Base-by-base conservation (phyloP, 2,113 vertebrate species). In the Oncorhynchus clarkii region DNA sequence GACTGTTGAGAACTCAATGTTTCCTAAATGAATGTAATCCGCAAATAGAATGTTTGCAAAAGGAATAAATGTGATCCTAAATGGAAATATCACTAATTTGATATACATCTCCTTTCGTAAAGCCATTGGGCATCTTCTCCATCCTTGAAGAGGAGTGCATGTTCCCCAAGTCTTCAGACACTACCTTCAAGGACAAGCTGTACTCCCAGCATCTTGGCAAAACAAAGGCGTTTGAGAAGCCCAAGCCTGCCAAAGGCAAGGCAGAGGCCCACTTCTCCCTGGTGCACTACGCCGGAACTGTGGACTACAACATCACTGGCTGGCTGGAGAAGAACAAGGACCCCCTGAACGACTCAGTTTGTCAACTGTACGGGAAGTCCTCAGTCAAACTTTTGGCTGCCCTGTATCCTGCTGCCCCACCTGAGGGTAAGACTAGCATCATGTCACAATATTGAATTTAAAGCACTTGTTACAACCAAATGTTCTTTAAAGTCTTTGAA, bases 321-420 rank as follows among this genome's bases (percentile, higher is more conserved):
- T 97, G 96, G 96, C 87, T 97, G 27, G 96, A 97, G 67, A 97
- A 98, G 84, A 98, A 97, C 90, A 98, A 98, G 80, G 96, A 98
- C 84, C 96, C 96, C 0, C 78, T 97, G 90, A 97, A 97, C 0
- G 96, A 97, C 84, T 94, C 96, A 0, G 95, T 95, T 51, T 92
- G 96, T 3, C 94, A 88, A 76, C 85, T 92, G 18, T 92, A 90
- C 75, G 89, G 90, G 89, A 92, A 92, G 80, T 90, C 91, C 6
- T 84, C 93, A 0, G 0, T 95, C 80, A 95, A 95, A 14, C 93
- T 94, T 13, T 1, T 95, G 31, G 92, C 93, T 34, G 0, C 26
- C 1, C 51, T 72, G 12, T 72, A 57, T 8, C 18, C 93, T 74
- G 83, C 87, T 49, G 13, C 66, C 12, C 66, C 66, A 34, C 66